A percentile compares a stretch with the other conserved stretches of the same genome.
Evolutionary conservation across 2,113 vertebrate genomes (phyloP).

Genomic region (Poeciliopsis prolifica): DNA sequence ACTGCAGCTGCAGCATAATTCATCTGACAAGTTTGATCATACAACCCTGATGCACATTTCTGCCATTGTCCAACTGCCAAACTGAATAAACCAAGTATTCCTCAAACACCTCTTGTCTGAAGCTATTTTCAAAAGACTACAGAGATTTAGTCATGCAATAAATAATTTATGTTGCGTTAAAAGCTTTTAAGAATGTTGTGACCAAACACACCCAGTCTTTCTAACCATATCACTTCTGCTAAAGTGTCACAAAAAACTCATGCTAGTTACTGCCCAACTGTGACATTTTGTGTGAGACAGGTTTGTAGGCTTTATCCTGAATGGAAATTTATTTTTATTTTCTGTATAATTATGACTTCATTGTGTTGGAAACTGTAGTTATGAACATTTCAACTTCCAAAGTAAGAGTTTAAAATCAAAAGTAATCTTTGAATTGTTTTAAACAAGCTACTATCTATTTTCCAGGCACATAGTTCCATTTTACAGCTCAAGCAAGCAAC

Average conservation of each 20-base stretch:
- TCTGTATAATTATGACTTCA: background rate
- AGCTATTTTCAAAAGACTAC: too few relatives aligned
- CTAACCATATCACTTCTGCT: too few relatives aligned
- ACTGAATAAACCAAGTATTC: slow-evolving; percentile 1
- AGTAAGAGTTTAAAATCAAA: background rate
- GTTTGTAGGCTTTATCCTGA: too few relatives aligned
- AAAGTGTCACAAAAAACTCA: background rate
- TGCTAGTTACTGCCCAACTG: background rate
- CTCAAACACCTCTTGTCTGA: background rate
- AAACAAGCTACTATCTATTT: background rate
- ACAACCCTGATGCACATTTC: too few relatives aligned
- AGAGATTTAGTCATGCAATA: too few relatives aligned
- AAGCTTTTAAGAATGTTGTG: background rate
- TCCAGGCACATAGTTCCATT: too few relatives aligned
- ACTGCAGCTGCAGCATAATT: too few relatives aligned
- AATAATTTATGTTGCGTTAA: background rate
- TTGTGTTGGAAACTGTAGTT: background rate
- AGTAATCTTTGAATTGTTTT: background rate
- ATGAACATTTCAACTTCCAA: background rate
- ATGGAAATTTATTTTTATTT: too few relatives aligned
- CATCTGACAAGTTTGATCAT: too few relatives aligned
- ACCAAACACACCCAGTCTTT: too few relatives aligned
- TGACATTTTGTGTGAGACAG: background rate
- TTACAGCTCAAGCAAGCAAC: too few relatives aligned
- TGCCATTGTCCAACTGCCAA: too few relatives aligned